Conservation (phyloP, 2,113 vertebrate genomes). For the Malurus cyaneus region DNA sequence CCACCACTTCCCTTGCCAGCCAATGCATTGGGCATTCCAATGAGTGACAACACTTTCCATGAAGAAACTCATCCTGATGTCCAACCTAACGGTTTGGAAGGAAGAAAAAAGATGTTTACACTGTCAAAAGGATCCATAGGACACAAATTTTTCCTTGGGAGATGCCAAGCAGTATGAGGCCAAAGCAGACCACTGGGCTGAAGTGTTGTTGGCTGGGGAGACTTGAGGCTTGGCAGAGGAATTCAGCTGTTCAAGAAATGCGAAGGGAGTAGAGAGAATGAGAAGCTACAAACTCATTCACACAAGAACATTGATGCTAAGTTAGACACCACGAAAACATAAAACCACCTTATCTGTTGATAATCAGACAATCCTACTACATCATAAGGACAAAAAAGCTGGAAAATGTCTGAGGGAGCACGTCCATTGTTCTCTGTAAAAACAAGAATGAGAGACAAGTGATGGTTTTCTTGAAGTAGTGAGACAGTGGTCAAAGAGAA, state of each 20-base stretch:
- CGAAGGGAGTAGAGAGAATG: neutral
- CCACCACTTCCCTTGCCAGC: neutral
- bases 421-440: neutral
- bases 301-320: neutral
- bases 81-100: neutral
- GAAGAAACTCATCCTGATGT: neutral
- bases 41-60: rapidly evolving
- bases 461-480: neutral
- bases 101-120: neutral
- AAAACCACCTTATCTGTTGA: neutral
- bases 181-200: neutral
- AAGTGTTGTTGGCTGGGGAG: neutral
- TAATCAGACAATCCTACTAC: neutral
- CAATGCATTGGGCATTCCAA: neutral
- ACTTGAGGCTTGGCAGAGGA: neutral
- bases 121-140: neutral
- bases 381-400: neutral
- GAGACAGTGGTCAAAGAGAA: neutral
- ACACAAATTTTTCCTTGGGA: neutral
- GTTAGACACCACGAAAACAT: neutral
- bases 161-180: neutral
- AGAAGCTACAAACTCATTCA: neutral
- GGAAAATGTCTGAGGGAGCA: neutral
- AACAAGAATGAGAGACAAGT: neutral
- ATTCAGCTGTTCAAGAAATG: neutral